Conservation (phyloP, 2,113 vertebrate genomes). For the Nyctibius bracteatus region DNA sequence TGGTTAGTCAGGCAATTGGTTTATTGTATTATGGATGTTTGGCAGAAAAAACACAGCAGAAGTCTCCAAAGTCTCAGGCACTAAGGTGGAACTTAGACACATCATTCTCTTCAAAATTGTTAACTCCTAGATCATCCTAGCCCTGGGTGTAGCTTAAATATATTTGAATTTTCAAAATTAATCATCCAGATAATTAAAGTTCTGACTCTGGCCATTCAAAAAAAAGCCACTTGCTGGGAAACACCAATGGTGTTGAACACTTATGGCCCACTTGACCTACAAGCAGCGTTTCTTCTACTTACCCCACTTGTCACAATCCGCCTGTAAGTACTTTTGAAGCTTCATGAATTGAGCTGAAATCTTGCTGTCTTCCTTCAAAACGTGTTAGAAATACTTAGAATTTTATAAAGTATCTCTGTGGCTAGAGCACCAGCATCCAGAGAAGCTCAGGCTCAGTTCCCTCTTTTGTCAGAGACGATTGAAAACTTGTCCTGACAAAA, state of each 20-base stretch:
- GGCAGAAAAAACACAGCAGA: not conserved
- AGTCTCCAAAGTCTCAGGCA: not conserved
- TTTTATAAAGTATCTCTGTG: not conserved
- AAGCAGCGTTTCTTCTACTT: not conserved
- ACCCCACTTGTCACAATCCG: not conserved
- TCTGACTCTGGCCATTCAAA: not conserved
- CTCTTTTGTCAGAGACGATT: not conserved
- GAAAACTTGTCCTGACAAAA: not conserved
- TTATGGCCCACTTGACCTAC: not conserved
- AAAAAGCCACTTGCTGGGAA: not conserved
- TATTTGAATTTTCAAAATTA: not conserved
- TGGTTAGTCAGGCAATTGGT: not conserved
- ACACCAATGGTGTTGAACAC: not conserved
- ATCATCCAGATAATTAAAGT: not conserved
- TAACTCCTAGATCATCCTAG: not conserved
- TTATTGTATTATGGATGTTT: not conserved
- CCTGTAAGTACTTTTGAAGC: not conserved
- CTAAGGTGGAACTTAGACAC: not conserved
- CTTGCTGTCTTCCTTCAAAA: not conserved
- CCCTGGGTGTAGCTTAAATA: not conserved
- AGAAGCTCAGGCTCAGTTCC: not conserved
- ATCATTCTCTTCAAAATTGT: not conserved
- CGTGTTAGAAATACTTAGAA: fast-evolving
- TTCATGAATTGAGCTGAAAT: not conserved
- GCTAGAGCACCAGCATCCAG: not conserved